Conservation (phyloP, 2,888 invertebrate genomes). For the Sabatieria punctata region DNA sequence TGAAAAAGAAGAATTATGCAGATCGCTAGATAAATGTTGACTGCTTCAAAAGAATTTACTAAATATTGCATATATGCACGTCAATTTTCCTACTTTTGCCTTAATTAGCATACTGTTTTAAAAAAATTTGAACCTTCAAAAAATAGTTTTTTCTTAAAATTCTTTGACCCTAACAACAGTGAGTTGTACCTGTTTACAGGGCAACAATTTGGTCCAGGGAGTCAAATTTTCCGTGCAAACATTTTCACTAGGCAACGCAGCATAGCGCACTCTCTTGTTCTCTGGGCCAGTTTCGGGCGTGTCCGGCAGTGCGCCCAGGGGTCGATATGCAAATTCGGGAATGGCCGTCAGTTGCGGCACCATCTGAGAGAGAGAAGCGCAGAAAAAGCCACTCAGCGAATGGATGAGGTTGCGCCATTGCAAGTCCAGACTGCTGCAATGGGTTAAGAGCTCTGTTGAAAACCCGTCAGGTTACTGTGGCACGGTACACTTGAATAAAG, state of each 20-base stretch:
- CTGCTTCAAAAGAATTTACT: no score
- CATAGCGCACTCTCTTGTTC: constrained; percentile 41
- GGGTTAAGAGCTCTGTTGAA: no score
- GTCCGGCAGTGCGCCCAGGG: constrained; percentile 45
- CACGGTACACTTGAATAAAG: constrained; percentile 6
- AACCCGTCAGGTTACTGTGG: constrained; percentile 12
- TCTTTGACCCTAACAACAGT: no score
- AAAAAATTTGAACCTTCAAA: no score
- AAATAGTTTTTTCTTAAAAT: no score
- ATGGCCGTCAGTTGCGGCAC: constrained; percentile 62
- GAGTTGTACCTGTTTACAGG: constrained; percentile 56
- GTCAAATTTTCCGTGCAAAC: constrained; percentile 97
- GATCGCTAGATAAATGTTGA: no score
- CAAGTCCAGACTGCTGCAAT: constrained; percentile 47
- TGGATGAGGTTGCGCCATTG: constrained; percentile 72
- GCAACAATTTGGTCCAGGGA: constrained; percentile 89
- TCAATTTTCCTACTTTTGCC: background rate
- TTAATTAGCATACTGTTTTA: no score
- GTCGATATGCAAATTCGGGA: constrained; percentile 65
- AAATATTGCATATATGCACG: no score
- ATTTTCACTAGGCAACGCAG: constrained; percentile 80
- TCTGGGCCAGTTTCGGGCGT: background rate
- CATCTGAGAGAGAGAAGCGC: constrained; percentile 87
- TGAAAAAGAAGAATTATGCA: no score
- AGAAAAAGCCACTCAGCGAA: constrained; percentile 79